These are phyloP conservation scores for Hydrophis major DNA, from an alignment of 2,797 vertebrate species.

Conservation along the genomic window DNA sequence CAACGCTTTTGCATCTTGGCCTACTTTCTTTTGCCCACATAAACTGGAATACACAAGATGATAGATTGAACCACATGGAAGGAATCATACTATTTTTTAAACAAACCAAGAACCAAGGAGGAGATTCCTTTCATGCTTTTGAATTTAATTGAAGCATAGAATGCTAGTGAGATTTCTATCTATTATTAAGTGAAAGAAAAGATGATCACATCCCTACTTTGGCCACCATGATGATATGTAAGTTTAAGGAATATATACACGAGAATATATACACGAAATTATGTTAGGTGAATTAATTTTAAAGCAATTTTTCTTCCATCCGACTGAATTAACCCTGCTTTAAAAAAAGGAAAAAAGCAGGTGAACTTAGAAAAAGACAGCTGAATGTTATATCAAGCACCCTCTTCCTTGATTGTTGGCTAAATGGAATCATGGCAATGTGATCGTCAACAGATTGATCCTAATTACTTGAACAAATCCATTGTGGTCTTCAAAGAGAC, in stretches of 20 bases:
- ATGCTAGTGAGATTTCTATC: neutral
- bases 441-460: neutral
- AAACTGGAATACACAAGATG: neutral
- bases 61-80: neutral
- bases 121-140: neutral
- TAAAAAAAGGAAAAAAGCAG: neutral
- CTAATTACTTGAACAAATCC: slow-evolving; percentile 46
- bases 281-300: neutral
- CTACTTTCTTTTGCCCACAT: neutral
- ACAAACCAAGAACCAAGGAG: neutral
- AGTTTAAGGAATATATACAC: neutral
- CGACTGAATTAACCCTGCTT: neutral
- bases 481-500: slow-evolving; percentile 42
- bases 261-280: neutral
- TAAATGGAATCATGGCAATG: neutral
- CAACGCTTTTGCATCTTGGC: neutral
- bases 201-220: neutral
- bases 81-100: neutral
- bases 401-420: neutral
- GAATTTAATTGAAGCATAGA: neutral
- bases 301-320: neutral
- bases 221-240: neutral
- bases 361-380: neutral
- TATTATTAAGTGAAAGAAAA: neutral
- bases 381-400: neutral